Conservation (phyloP, 2,888 invertebrate species). For the Zhuqinia jingwanae region DNA sequence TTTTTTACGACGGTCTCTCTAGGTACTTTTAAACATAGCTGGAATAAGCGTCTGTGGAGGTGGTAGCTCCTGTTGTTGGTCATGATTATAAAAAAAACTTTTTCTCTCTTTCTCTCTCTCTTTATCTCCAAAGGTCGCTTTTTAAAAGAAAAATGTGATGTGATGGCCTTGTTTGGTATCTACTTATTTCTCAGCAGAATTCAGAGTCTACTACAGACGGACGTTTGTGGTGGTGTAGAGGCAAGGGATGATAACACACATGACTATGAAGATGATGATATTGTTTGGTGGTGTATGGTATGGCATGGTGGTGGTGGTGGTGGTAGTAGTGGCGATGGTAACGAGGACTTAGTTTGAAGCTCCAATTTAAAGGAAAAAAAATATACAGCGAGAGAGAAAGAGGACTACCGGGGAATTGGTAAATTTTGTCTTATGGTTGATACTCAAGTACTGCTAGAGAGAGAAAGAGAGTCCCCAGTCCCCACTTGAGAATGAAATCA, state of each 20-base stretch:
- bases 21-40: too few relatives aligned
- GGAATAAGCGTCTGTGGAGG: too few relatives aligned
- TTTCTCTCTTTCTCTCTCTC: too few relatives aligned
- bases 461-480: conserved; percentile 43
- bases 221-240: neutral
- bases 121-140: too few relatives aligned
- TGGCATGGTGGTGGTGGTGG: conserved; percentile 10
- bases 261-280: neutral
- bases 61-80: too few relatives aligned
- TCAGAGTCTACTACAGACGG: neutral
- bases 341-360: conserved; percentile 68
- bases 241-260: neutral
- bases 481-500: conserved; percentile 68
- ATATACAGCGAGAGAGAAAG: conserved; percentile 47
- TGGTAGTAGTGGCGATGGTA: conserved; percentile 36
- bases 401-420: conserved; percentile 61
- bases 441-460: too few relatives aligned
- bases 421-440: conserved; percentile 61
- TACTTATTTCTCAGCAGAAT: too few relatives aligned
- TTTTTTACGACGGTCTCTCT: too few relatives aligned
- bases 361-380: conserved; percentile 62
- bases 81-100: too few relatives aligned
- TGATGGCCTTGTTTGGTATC: too few relatives aligned
- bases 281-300: conserved; percentile 8
- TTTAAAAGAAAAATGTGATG: too few relatives aligned